Evolutionary conservation across 1,140 invertebrate species (phyloP).

Genomic region (Cydia strobilella): DNA sequence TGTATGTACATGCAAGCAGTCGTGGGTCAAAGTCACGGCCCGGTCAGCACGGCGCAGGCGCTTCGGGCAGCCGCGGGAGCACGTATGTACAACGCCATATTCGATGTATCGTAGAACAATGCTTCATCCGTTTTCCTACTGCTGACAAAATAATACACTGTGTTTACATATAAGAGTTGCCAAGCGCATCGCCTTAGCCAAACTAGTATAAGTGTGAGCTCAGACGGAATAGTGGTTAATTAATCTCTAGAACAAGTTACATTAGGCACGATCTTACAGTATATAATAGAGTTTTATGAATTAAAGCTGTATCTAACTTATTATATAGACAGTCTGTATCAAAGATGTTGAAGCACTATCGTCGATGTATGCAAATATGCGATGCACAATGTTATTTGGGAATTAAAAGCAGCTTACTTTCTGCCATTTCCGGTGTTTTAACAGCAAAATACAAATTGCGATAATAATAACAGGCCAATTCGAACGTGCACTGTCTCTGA

Average conservation of each 20-base stretch:
- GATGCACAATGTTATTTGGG: neutral
- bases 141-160: conserved; percentile 35
- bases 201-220: neutral
- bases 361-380: conserved; percentile 4
- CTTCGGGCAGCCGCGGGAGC: conserved; percentile 37
- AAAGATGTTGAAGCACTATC: neutral
- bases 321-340: neutral
- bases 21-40: conserved; percentile 32
- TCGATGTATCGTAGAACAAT: conserved; percentile 45
- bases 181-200: neutral
- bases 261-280: neutral
- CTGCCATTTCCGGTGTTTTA: neutral
- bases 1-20: neutral
- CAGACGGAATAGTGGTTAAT: neutral
- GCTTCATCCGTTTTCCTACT: conserved; percentile 22
- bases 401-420: neutral
- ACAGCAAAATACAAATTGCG: neutral
- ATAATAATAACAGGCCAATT: too few species aligned
- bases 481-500: too few species aligned
- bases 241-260: neutral
- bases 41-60: neutral
- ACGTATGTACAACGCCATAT: conserved; percentile 10
- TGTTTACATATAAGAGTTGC: conserved; percentile 43
- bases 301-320: neutral
- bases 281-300: neutral